phyloP scores from a whole-genome alignment of 2,888 invertebrate genomes.

The Zygothrica quintamaculata region DNA sequence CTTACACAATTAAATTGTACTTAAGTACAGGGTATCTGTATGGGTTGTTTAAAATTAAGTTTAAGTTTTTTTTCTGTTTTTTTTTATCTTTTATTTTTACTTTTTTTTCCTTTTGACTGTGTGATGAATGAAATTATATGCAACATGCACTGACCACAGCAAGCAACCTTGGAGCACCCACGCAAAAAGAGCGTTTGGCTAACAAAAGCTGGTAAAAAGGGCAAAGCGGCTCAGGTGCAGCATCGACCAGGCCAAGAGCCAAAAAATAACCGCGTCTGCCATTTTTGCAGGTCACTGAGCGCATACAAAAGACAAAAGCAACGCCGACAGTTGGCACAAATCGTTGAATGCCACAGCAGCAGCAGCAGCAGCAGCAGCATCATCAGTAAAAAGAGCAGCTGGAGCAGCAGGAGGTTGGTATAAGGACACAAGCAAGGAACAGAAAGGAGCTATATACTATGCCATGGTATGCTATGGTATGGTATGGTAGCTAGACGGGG shows the following conservation, averaged over 20 bases:
- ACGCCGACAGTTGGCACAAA: constrained; percentile 76
- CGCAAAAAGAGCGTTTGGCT: background rate
- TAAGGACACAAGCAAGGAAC: background rate
- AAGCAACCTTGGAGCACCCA: constrained; percentile 1
- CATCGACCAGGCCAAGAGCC: constrained; percentile 30
- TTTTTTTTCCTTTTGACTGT: constrained; percentile 10
- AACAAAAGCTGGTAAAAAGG: constrained; percentile 29
- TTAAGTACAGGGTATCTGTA: constrained; percentile 6
- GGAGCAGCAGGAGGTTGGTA: background rate
- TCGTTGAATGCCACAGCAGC: constrained; percentile 55
- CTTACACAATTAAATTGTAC: too few species aligned
- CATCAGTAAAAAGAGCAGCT: background rate
- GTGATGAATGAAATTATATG: constrained; percentile 70
- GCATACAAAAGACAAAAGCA: constrained; percentile 77
- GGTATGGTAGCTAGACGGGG: constrained; percentile 5
- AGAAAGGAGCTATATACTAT: background rate
- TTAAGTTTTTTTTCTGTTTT: constrained; percentile 6
- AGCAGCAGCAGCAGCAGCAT: constrained; percentile 17
- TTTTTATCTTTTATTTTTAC: background rate
- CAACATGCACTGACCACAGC: constrained; percentile 57
- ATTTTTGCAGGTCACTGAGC: constrained; percentile 83
- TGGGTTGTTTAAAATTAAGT: too few species aligned
- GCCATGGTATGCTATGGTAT: too few species aligned
- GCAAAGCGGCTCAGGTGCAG: constrained; percentile 24
- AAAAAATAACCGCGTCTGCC: constrained; percentile 80